Evolutionary conservation across 2,797 vertebrate species (phyloP).

Genomic region (Manis pentadactyla): DNA sequence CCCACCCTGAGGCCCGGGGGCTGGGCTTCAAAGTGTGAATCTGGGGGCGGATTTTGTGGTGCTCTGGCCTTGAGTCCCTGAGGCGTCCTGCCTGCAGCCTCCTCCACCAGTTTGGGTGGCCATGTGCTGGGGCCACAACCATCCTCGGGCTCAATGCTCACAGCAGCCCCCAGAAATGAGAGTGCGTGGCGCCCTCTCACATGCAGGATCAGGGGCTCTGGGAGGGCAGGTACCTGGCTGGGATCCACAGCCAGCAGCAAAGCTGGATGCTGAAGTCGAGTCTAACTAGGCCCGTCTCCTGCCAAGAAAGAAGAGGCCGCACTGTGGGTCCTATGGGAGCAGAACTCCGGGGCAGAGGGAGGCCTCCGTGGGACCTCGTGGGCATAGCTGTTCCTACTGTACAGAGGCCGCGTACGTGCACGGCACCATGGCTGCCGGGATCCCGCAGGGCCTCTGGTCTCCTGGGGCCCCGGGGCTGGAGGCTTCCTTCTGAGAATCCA

Average conservation of each 20-base stretch:
- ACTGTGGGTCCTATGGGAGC: neutral
- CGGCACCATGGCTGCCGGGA: neutral
- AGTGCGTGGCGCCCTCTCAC: no score
- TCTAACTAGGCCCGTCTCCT: neutral
- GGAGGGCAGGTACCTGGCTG: neutral
- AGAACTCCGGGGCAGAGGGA: neutral
- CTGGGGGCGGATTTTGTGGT: neutral
- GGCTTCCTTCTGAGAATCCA: neutral
- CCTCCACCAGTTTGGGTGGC: neutral
- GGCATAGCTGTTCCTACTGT: accelerated
- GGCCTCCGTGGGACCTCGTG: accelerated
- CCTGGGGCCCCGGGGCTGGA: neutral
- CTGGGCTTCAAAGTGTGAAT: neutral
- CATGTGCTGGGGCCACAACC: neutral
- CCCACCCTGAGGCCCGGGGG: neutral
- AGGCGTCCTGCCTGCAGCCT: no score
- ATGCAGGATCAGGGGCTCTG: neutral
- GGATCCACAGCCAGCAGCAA: neutral
- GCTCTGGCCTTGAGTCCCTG: neutral
- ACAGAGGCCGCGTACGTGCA: neutral
- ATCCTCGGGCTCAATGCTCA: neutral
- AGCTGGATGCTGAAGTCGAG: neutral
- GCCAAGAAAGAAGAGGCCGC: neutral
- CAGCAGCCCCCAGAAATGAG: neutral
- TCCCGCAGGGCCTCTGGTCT: neutral